Evolutionary conservation across 2,888 invertebrate genomes (phyloP), one percentile per base, ranked within the genome.

Genomic region (Trachelus stipa): DNA sequence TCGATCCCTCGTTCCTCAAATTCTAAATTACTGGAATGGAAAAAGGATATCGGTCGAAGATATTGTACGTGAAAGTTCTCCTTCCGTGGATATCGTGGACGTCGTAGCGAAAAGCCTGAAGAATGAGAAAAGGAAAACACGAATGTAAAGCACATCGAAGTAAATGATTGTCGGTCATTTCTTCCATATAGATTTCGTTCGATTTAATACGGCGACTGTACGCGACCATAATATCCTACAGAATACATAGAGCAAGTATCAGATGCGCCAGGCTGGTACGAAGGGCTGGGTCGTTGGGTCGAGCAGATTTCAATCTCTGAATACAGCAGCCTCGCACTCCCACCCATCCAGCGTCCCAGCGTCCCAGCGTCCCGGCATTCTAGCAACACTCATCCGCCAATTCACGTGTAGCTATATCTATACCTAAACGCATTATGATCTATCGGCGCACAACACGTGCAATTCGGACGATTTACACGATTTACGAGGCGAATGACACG

Each of bases 181-280:
- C 31, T n/a, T 11, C 71, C 3, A 23, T 31, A 76, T 85, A 86
- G 85, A 85, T 88, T 86, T 85, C 83, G 87, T 83, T 87, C 88
- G 87, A 90, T 90, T 88, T 88, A 90, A 89, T 89, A 85, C 85
- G 87, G 69, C 85, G 84, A 86, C 87, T 87, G 85, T 82, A 86
- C 87, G 87, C 84, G 86, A 87, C 87, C 83, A 87, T 86, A 88
- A 88, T 89, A 87, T 86, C 85, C 83, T 83, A 83, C 84, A 81
- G 81, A 80, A 85, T 81, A 80, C 82, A 81, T 83, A 81, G 83
- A 83, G 85, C 75, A 75, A 34, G 73, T 30, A 40, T 11, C 3
- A 37, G 74, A 69, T 30, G 34, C 30, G 30, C 33, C 23, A 31
- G 68, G 71, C 15, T 35, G 68, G 69, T n/a, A 68, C 37, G 69